Evolutionary conservation across 1,140 invertebrate species (phyloP).

Genomic region (Capitella teleta): DNA sequence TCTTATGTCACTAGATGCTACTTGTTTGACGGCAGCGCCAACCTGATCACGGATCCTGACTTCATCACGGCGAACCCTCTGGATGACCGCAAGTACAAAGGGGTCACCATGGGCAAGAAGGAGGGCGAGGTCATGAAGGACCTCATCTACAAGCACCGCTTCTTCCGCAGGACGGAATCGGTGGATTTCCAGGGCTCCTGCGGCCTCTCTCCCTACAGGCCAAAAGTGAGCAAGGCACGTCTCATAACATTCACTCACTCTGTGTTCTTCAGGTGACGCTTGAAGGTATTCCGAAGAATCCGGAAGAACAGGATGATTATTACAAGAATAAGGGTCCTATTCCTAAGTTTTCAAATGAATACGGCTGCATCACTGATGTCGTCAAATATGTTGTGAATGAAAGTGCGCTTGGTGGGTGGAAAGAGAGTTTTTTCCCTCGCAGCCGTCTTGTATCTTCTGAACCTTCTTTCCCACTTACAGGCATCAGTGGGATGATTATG

Average conservation of each 20-base stretch:
- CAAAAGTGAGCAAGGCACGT: conserved; percentile 29
- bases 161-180: conserved; percentile 35
- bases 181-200: conserved; percentile 43
- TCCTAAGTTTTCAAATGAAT: conserved; percentile 41
- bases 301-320: conserved; percentile 42
- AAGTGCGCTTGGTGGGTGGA: conserved; percentile 27
- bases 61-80: conserved; percentile 36
- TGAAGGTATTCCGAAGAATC: conserved; percentile 41
- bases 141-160: conserved; percentile 41
- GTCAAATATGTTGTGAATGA: conserved; percentile 35
- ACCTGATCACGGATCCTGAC: conserved; percentile 41
- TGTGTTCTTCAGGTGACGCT: conserved; percentile 32
- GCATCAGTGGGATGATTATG: conserved; percentile 40
- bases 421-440: neutral
- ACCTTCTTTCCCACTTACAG: conserved; percentile 16
- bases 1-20: conserved; percentile 31
- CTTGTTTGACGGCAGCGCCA: conserved; percentile 41
- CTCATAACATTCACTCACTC: neutral
- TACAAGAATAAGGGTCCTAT: conserved; percentile 42
- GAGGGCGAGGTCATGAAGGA: conserved; percentile 45
- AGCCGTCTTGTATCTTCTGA: neutral
- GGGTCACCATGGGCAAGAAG: conserved; percentile 39
- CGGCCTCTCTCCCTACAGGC: conserved; percentile 36
- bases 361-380: conserved; percentile 44
- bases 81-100: conserved; percentile 38